A percentile compares a stretch with the other conserved stretches of the same genome.
Evolutionary conservation across 1,140 invertebrate genomes (phyloP).

Genomic region (Radopholus similis): DNA sequence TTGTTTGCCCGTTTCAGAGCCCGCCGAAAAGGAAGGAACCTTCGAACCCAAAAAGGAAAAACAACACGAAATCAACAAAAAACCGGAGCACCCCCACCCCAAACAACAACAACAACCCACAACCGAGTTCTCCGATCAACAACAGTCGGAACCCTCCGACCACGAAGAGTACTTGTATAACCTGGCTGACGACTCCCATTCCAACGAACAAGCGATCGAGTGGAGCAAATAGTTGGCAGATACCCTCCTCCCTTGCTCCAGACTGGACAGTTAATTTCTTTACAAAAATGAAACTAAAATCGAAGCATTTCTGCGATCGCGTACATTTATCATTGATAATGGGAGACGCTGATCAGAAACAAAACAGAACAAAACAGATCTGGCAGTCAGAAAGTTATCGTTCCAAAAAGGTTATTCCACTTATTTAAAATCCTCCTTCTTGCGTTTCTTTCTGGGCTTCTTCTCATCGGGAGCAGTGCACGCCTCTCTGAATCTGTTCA

Average conservation of each 20-base stretch:
- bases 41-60: background rate
- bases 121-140: no score
- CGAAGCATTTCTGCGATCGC: no score
- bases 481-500: constrained; percentile 2
- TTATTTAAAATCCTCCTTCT: no score
- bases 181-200: constrained; percentile 15
- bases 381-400: no score
- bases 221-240: constrained; percentile 15
- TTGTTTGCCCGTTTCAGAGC: background rate
- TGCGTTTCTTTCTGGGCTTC: constrained; percentile 11
- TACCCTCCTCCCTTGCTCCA: no score
- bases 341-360: no score
- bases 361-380: no score
- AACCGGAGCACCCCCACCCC: background rate
- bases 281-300: no score
- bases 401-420: no score
- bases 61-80: background rate
- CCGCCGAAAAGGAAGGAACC: background rate
- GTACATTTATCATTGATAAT: no score
- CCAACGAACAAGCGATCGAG: constrained; percentile 7
- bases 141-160: background rate
- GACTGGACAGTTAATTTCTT: no score
- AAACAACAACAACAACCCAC: background rate
- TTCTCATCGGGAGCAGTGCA: background rate
- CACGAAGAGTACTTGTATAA: constrained; percentile 11